Percentiles rank a stretch among this genome's conserved stretches.
Evolutionary conservation across 2,113 vertebrate species (phyloP).

Genomic region (Urocitellus parryii): DNA sequence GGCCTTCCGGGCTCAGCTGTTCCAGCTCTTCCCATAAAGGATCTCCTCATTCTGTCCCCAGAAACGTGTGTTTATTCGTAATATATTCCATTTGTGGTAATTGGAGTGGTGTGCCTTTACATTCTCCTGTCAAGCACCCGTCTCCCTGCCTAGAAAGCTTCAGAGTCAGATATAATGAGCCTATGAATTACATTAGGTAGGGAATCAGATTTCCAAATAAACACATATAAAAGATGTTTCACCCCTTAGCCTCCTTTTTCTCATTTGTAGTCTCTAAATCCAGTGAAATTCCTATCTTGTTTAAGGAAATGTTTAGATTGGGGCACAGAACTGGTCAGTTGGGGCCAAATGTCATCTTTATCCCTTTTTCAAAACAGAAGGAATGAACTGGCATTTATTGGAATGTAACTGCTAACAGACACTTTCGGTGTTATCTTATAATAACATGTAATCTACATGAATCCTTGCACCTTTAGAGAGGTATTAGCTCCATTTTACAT

Average conservation of each 20-base stretch:
- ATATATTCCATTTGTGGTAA: constrained; percentile 50
- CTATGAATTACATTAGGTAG: constrained; percentile 45
- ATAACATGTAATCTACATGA: not conserved
- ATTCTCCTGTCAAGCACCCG: not conserved
- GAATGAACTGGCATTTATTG: not conserved
- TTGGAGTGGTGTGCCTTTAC: constrained; percentile 40
- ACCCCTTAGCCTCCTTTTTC: not conserved
- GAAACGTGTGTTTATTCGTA: constrained; percentile 64
- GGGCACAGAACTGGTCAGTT: not conserved
- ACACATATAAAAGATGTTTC: not conserved
- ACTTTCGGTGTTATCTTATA: not conserved
- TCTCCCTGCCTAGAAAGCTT: constrained; percentile 43
- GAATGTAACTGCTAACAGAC: constrained; percentile 34
- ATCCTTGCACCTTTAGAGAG: constrained; percentile 10
- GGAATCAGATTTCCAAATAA: constrained; percentile 52
- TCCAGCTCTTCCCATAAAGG: not conserved
- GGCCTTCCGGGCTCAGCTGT: constrained; percentile 10
- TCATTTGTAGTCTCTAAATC: constrained; percentile 23
- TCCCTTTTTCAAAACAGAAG: constrained; percentile 1
- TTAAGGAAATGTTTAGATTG: constrained; percentile 23
- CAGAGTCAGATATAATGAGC: constrained; percentile 9
- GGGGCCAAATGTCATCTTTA: not conserved
- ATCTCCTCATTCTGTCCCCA: constrained; percentile 1
- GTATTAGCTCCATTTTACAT: not conserved
- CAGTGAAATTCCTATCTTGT: not conserved